Percentiles rank a stretch among this genome's conserved stretches.
phyloP scores from a whole-genome alignment of 1,140 invertebrate genomes.

The Oscheius sp. region DNA sequence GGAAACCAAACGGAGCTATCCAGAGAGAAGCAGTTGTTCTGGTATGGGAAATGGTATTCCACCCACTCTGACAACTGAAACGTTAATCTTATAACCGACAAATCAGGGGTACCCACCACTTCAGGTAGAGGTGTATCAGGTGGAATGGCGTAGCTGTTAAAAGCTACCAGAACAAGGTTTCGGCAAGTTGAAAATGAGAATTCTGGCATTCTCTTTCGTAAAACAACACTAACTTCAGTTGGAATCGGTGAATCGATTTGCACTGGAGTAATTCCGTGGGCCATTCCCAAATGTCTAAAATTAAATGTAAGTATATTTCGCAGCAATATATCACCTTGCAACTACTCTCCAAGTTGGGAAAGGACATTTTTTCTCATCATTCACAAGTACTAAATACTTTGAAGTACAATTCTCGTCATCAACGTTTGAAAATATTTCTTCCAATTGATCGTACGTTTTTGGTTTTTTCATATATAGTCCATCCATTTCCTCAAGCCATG shows the following conservation, averaged over 20 bases:
- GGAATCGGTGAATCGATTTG: not conserved
- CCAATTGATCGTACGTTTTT: not conserved
- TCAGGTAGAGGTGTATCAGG: not conserved
- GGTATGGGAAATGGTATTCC: slow-evolving; percentile 21
- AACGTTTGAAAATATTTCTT: not conserved
- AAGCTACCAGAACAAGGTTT: not conserved
- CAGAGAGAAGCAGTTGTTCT: not conserved
- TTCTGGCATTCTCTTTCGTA: not conserved
- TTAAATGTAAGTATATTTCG: not conserved
- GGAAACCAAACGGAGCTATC: not conserved
- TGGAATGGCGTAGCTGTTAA: not conserved
- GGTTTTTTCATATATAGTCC: slow-evolving; percentile 3
- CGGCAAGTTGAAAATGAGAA: not conserved
- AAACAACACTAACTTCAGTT: not conserved
- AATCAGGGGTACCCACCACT: slow-evolving; percentile 1
- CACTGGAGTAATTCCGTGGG: not conserved
- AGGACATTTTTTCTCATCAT: slow-evolving; percentile 5
- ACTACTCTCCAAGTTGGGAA: not conserved
- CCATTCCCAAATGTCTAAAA: not conserved
- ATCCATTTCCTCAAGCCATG: not conserved
- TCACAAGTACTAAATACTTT: not conserved
- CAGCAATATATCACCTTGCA: not conserved
- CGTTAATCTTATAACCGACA: not conserved
- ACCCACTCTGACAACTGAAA: slow-evolving; percentile 2
- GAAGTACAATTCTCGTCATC: not conserved